Conservation (phyloP, 2,113 vertebrate genomes). For the Capricornis sumatraensis region DNA sequence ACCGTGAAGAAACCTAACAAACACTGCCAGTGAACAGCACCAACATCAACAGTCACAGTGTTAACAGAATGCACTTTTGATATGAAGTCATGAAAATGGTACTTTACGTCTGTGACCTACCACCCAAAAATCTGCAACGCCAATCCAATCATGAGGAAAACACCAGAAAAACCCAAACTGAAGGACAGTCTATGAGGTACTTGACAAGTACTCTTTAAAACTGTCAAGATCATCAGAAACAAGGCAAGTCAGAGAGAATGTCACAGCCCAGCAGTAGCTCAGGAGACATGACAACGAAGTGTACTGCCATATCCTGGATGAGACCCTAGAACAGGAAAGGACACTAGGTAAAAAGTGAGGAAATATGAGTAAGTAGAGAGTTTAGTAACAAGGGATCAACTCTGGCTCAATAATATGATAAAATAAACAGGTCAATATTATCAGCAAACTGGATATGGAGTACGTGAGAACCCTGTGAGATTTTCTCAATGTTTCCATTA, state of each 20-base stretch:
- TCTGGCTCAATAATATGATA: background rate
- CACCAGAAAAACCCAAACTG: background rate
- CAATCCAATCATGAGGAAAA: background rate
- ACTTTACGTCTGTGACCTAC: background rate
- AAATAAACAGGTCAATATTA: background rate
- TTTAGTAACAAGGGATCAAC: background rate
- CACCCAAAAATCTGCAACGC: background rate
- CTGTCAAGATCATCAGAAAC: background rate
- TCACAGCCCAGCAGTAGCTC: background rate
- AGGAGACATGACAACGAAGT: background rate
- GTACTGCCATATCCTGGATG: background rate
- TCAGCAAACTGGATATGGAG: background rate
- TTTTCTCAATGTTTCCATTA: background rate
- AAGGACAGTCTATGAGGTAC: background rate
- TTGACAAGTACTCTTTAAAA: background rate
- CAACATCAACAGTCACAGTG: background rate
- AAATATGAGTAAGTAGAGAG: background rate
- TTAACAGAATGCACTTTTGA: rapidly evolving
- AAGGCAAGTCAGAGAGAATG: background rate
- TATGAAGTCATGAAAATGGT: background rate
- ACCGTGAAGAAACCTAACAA: background rate
- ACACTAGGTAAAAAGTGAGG: background rate
- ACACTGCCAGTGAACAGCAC: background rate
- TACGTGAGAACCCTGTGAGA: background rate
- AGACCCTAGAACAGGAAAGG: background rate